Percentiles rank a stretch among this genome's conserved stretches.
Conservation (phyloP, 1,140 invertebrate genomes). For the Drosophila truncata region DNA sequence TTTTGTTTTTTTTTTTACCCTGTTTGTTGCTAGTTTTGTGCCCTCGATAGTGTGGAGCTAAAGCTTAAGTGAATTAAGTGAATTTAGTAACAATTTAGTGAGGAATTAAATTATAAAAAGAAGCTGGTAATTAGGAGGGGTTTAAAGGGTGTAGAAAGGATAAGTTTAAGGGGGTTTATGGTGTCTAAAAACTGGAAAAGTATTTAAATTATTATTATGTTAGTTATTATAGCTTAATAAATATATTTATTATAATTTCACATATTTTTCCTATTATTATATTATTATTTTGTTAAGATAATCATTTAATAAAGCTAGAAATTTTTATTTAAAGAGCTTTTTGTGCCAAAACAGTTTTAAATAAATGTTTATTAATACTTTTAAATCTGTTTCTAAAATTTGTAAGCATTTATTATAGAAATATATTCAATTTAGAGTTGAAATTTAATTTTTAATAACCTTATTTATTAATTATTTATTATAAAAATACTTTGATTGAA, state of each 20-base stretch:
- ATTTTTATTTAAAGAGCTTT: neutral
- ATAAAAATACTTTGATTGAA: too few relatives aligned
- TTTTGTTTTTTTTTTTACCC: slow-evolving; percentile 13
- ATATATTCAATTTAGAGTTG: too few relatives aligned
- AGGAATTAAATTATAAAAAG: slow-evolving; percentile 7
- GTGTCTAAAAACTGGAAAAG: neutral
- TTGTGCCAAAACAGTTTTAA: neutral
- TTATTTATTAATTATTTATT: too few relatives aligned
- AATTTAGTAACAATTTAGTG: neutral
- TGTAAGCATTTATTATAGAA: too few relatives aligned
- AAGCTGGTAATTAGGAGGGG: neutral
- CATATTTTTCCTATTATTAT: neutral
- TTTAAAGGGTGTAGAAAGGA: too few relatives aligned
- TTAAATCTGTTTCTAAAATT: neutral
- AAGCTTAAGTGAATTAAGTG: neutral
- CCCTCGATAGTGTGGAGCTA: slow-evolving; percentile 1
- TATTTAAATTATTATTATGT: neutral
- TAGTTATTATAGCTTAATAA: too few relatives aligned
- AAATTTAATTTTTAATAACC: too few relatives aligned
- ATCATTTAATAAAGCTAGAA: neutral
- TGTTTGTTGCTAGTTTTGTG: slow-evolving; percentile 23
- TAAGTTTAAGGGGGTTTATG: neutral
- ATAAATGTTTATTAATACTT: neutral
- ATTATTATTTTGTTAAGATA: too few relatives aligned
- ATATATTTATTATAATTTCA: neutral